Evolutionary conservation across 2,888 invertebrate species (phyloP).

Genomic region (Bombylius major): DNA sequence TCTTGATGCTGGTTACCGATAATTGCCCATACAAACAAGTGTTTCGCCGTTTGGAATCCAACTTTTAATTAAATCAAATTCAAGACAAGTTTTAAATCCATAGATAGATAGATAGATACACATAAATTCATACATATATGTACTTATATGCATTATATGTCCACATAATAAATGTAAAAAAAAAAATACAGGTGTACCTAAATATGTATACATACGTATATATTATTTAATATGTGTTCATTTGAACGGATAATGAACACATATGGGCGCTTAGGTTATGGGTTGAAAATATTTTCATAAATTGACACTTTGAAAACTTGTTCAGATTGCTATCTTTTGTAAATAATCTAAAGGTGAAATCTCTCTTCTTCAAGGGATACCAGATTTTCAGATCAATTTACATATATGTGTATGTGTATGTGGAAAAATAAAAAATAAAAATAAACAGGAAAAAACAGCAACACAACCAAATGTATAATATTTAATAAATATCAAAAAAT

Average conservation of each 20-base stretch:
- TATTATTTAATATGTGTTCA: neutral
- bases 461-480: too few relatives aligned
- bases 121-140: too few relatives aligned
- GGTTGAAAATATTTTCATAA: neutral
- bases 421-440: too few relatives aligned
- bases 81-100: too few relatives aligned
- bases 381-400: neutral
- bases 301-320: constrained; percentile 1
- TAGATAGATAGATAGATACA: too few relatives aligned
- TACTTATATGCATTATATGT: neutral
- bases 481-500: too few relatives aligned
- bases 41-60: constrained; percentile 3
- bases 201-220: too few relatives aligned
- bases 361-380: too few relatives aligned
- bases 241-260: constrained; percentile 4
- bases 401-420: neutral
- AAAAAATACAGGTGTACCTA: too few relatives aligned
- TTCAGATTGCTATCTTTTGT: neutral
- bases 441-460: too few relatives aligned
- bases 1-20: constrained; percentile 9
- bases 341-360: too few relatives aligned
- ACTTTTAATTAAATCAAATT: too few relatives aligned
- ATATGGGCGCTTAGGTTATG: constrained; percentile 4
- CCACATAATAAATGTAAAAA: neutral
- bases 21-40: constrained; percentile 11